A percentile compares a stretch with the other conserved stretches of the same genome.
Evolutionary conservation across 1,140 invertebrate species (phyloP).

Genomic region (Palaemon carinicauda): DNA sequence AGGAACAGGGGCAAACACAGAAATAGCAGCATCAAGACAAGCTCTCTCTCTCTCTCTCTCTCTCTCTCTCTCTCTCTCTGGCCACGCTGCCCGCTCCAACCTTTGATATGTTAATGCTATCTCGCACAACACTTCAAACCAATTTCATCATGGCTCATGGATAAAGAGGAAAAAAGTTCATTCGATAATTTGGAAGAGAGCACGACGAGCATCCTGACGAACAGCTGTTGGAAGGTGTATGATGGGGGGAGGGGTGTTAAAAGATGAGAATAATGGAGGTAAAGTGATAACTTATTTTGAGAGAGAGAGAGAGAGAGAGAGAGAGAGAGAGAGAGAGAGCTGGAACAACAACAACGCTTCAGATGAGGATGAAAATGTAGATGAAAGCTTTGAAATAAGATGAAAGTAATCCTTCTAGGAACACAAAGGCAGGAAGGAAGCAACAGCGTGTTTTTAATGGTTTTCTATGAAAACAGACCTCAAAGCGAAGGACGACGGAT

Average conservation of each 20-base stretch:
- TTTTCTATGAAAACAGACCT: too few species aligned
- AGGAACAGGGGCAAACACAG: too few species aligned
- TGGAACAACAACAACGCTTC: too few species aligned
- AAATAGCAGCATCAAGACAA: too few species aligned
- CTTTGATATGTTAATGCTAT: constrained; percentile 8
- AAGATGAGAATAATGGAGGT: neutral
- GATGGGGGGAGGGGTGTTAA: neutral
- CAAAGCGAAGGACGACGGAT: too few species aligned
- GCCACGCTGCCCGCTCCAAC: neutral
- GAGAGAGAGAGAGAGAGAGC: neutral
- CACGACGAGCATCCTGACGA: neutral
- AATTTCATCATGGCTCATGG: neutral
- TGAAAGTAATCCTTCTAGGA: too few species aligned
- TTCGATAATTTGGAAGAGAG: neutral
- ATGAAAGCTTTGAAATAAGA: too few species aligned
- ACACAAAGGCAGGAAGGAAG: too few species aligned
- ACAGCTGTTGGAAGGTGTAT: neutral
- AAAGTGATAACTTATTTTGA: neutral
- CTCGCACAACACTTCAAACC: constrained; percentile 8
- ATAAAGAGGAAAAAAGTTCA: constrained; percentile 9
- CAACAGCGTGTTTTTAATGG: too few species aligned
- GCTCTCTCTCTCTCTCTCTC: too few species aligned
- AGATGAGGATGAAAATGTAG: too few species aligned
- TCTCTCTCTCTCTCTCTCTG: neutral
- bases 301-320: neutral